Conservation (phyloP, 2,888 invertebrate species). For the Petrolisthes manimaculis region DNA sequence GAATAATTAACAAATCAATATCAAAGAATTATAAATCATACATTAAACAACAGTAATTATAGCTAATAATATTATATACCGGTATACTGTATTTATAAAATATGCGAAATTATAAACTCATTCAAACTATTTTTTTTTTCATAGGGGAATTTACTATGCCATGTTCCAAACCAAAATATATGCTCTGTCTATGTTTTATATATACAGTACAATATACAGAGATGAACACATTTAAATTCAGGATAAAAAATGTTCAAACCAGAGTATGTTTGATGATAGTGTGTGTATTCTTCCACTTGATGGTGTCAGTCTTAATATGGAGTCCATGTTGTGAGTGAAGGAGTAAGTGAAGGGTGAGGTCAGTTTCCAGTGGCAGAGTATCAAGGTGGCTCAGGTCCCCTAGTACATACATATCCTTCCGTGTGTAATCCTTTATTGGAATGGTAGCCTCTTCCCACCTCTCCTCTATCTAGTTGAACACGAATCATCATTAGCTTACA, state of each 20-base stretch:
- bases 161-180: too few species aligned
- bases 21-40: too few species aligned
- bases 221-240: background rate
- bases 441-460: constrained; percentile 45
- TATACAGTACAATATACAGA: background rate
- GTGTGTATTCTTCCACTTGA: constrained; percentile 55
- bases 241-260: constrained; percentile 28
- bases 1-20: too few species aligned
- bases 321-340: constrained; percentile 61
- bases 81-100: too few species aligned
- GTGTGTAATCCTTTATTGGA: constrained; percentile 32
- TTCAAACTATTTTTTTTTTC: too few species aligned
- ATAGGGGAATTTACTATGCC: too few species aligned
- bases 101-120: too few species aligned
- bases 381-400: constrained; percentile 46
- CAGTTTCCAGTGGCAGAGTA: constrained; percentile 48
- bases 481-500: too few species aligned
- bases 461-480: constrained; percentile 20
- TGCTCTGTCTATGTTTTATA: too few species aligned
- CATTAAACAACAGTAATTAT: too few species aligned
- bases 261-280: constrained; percentile 58
- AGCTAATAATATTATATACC: too few species aligned
- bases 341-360: constrained; percentile 56
- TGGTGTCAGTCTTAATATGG: constrained; percentile 58
- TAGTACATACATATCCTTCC: constrained; percentile 40